These are phyloP conservation scores for Metellina segmentata DNA, from an alignment of 2,888 invertebrate species.

Conservation along the genomic window DNA sequence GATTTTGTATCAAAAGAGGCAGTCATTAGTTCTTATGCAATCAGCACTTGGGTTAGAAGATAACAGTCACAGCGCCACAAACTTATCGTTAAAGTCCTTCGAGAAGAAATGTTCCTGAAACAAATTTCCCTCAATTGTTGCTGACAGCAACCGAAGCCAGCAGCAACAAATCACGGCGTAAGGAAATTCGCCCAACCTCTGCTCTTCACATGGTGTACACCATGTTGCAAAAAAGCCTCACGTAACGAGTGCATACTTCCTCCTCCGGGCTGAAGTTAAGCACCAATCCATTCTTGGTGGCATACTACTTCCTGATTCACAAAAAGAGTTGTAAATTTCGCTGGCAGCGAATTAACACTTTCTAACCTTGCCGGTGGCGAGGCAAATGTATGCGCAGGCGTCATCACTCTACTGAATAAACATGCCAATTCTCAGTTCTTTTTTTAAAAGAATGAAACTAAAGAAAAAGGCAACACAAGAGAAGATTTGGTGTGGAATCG, in stretches of 20 bases:
- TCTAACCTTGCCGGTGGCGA: slow-evolving; percentile 61
- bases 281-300: slow-evolving; percentile 33
- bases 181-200: no score
- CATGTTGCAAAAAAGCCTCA: background rate
- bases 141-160: no score
- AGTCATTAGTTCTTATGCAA: no score
- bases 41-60: no score
- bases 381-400: slow-evolving; percentile 29
- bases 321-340: slow-evolving; percentile 62
- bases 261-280: slow-evolving; percentile 8
- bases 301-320: slow-evolving; percentile 49
- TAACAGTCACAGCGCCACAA: no score
- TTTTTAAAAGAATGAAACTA: background rate
- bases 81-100: no score
- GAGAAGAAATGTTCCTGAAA: no score
- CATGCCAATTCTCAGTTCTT: background rate
- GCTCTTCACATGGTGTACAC: no score
- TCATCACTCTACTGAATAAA: slow-evolving; percentile 32
- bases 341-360: slow-evolving; percentile 46
- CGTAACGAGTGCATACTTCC: slow-evolving; percentile 21
- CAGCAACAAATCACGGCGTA: no score
- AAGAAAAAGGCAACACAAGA: background rate
- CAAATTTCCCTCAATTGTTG: no score
- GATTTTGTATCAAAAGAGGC: no score
- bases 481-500: slow-evolving; percentile 11